Percentiles rank a stretch among this genome's conserved stretches.
phyloP scores from a whole-genome alignment of 2,797 vertebrate genomes.

The Sylvilagus floridanus region DNA sequence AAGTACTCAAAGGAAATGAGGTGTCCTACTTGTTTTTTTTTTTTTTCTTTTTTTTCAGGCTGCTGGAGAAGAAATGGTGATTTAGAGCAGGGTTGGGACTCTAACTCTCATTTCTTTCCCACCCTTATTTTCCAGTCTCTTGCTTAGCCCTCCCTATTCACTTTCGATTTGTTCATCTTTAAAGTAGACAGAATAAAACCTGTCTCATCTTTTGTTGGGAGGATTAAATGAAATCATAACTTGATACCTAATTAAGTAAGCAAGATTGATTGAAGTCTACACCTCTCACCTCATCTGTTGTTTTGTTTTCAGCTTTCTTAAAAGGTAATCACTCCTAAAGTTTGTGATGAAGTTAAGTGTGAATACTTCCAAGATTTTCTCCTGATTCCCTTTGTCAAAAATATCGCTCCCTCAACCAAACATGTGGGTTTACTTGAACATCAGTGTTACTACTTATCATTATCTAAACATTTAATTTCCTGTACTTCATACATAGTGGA shows the following conservation, averaged over 20 bases:
- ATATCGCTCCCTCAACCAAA: not conserved
- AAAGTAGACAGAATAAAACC: not conserved
- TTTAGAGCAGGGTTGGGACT: not conserved
- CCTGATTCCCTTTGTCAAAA: not conserved
- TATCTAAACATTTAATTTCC: conserved; percentile 51
- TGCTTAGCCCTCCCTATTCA: not conserved
- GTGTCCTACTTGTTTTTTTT: not conserved
- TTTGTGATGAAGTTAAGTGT: not conserved
- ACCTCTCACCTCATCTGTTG: not conserved
- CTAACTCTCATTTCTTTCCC: not conserved
- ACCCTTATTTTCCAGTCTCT: not conserved
- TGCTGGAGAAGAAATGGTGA: not conserved
- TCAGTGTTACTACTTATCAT: not conserved
- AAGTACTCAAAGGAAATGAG: not conserved
- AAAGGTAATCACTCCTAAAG: conserved; percentile 3
- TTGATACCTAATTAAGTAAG: not conserved
- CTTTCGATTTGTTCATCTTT: conserved; percentile 4
- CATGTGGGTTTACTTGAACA: conserved; percentile 27
- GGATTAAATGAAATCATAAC: not conserved
- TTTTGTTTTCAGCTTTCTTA: conserved; percentile 9
- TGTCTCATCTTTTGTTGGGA: not conserved
- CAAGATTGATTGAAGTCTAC: not conserved
- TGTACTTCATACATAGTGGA: not conserved
- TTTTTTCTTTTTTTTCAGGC: not conserved
- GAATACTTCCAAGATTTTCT: not conserved